These are phyloP conservation scores for Tethya wilhelma DNA, from an alignment of 37 sponge, comb jelly and placozoan species.

Conservation along the genomic window DNA sequence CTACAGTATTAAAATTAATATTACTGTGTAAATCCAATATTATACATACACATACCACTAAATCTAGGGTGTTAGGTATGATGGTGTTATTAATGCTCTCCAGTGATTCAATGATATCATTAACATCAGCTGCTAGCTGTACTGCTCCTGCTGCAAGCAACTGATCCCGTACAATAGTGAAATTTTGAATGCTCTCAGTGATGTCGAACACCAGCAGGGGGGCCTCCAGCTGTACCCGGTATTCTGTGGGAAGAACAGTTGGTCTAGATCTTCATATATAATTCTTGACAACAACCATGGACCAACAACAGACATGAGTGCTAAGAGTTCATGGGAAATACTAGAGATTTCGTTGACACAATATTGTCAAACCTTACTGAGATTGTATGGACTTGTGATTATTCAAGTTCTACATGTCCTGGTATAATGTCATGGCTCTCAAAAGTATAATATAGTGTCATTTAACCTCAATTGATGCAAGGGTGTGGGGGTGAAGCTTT, in stretches of 20 bases:
- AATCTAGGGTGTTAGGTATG: not conserved
- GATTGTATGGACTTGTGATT: no score
- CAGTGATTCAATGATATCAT: not conserved
- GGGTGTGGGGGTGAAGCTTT: no score
- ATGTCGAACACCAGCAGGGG: slow-evolving; percentile 6
- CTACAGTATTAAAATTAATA: not conserved
- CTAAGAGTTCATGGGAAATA: no score
- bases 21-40: not conserved
- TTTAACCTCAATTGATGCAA: no score
- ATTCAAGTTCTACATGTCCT: no score
- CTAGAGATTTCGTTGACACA: no score
- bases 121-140: not conserved
- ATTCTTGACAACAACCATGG: no score
- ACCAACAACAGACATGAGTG: no score
- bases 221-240: not conserved
- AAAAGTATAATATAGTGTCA: no score
- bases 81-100: not conserved
- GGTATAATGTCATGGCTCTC: no score
- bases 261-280: no score
- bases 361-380: no score
- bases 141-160: not conserved
- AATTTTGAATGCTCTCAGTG: not conserved
- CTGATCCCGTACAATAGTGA: not conserved
- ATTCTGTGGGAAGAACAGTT: slow-evolving; percentile 19
- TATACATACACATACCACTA: slow-evolving; percentile 5